Evolutionary conservation across 2,797 vertebrate species (phyloP).

Genomic region (Oreonectes daqikongensis): DNA sequence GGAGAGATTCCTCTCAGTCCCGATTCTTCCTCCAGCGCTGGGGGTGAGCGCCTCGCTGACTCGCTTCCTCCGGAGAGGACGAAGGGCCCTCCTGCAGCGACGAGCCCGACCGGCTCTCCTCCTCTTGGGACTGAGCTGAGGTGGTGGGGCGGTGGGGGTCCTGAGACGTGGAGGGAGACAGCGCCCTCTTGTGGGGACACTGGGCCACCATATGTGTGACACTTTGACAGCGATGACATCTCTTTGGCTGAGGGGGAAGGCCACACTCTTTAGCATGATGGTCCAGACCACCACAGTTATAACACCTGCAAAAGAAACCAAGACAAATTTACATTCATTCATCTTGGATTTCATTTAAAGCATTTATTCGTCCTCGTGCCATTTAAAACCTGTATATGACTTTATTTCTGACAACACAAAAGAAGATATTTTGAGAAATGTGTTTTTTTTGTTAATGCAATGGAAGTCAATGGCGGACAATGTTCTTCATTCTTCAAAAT

Average conservation of each 20-base stretch:
- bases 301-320: constrained; percentile 79
- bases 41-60: constrained; percentile 64
- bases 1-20: constrained; percentile 61
- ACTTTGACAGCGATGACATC: constrained; percentile 99
- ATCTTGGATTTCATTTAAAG: too few relatives aligned
- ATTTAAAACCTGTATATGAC: too few relatives aligned
- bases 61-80: constrained; percentile 76
- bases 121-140: constrained; percentile 79
- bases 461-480: too few relatives aligned
- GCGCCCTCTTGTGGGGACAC: constrained; percentile 88
- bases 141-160: constrained; percentile 78
- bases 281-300: constrained; percentile 97
- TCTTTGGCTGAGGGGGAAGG: constrained; percentile 97
- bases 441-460: too few relatives aligned
- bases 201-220: constrained; percentile 97
- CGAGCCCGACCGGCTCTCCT: constrained; percentile 76
- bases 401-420: too few relatives aligned
- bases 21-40: constrained; percentile 77
- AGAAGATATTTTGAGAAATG: too few relatives aligned
- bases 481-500: too few relatives aligned
- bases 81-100: constrained; percentile 77
- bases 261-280: constrained; percentile 98
- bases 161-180: constrained; percentile 83
- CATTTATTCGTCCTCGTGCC: too few relatives aligned
- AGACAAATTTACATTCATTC: too few relatives aligned